These are phyloP conservation scores for Chelon labrosus DNA, from an alignment of 2,797 vertebrate species.

Conservation along the genomic window DNA sequence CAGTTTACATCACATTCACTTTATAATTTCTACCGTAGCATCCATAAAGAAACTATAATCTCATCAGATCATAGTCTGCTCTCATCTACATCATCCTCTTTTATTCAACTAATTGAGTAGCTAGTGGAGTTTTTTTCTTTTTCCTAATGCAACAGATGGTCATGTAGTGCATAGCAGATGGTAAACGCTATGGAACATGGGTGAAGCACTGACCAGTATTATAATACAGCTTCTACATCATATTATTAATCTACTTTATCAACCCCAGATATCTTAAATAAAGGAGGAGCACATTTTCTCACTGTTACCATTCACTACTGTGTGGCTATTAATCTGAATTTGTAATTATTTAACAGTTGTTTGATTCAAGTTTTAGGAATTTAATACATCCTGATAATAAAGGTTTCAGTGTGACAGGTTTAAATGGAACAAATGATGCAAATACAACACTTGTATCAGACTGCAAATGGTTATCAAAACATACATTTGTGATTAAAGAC, in stretches of 20 bases:
- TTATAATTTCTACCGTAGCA: constrained; percentile 4
- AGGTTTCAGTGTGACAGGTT: neutral
- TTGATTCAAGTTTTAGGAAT: neutral
- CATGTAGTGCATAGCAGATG: constrained; percentile 54
- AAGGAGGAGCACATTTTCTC: neutral
- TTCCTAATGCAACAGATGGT: constrained; percentile 48
- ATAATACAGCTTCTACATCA: constrained; percentile 6
- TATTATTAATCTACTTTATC: constrained; percentile 24
- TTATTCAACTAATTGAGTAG: constrained; percentile 59
- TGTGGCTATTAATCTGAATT: neutral
- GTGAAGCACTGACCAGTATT: constrained; percentile 3
- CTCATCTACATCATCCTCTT: constrained; percentile 36
- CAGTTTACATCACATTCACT: neutral
- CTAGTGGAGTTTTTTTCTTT: constrained; percentile 25
- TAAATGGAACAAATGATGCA: neutral
- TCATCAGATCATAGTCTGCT: constrained; percentile 47
- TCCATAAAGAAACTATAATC: constrained; percentile 31
- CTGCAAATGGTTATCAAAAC: neutral
- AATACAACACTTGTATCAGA: neutral
- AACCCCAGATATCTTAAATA: neutral
- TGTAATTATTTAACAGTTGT: neutral
- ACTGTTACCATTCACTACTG: neutral
- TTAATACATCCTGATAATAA: neutral
- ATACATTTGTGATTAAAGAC: neutral
- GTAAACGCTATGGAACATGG: constrained; percentile 10